Evolutionary conservation across 2,888 invertebrate genomes (phyloP), one percentile per base, ranked within the genome.

Genomic region (Syritta pipiens): DNA sequence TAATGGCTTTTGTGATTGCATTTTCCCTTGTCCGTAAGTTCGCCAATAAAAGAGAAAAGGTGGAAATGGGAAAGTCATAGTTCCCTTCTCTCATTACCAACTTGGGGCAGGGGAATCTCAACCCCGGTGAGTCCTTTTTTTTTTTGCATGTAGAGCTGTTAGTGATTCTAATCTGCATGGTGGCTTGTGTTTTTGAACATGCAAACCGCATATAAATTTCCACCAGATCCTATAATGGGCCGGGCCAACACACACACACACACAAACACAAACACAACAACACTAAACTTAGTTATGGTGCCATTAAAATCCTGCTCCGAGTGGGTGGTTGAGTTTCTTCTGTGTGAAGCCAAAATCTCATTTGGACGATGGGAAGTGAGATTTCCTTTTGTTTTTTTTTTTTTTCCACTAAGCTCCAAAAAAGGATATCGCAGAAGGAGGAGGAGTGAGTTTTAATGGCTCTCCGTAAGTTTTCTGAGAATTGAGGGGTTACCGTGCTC

Each of bases 171-270:
- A 59, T 69, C 63, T 37, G 30, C 57, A 63, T 42, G 48, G 9
- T 20, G 20, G 10, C 42, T 32, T 57, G 53, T 53, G 62, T 28
- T 59, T 57, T 40, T 26, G 37, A 71, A 71, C 77, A 77, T 65
- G 71, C 77, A 77, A 65, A 77, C 63, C 51, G 40, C 59, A 71
- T 63, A 71, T 65, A 53, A 46, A 77, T 60, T 60, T 42, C 24
- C 46, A 69, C 10, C 62, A 46, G 62, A 62, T 62, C 53, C 62
- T 28, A 37, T 62, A 71, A 60, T 59, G 62, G 53, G 28, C 46
- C 46, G 40, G 22, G 20, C 53, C 49, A 63, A n/a, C n/a, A n/a
- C n/a, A n/a, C n/a, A n/a, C n/a, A n/a, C 30, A 42, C 3, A 49
- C 12, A 62, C 37, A 28, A 24, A 46, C 9, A 30, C 12, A 26